Conservation (phyloP, 2,888 invertebrate genomes). For the Pyrocoelia pectoralis region DNA sequence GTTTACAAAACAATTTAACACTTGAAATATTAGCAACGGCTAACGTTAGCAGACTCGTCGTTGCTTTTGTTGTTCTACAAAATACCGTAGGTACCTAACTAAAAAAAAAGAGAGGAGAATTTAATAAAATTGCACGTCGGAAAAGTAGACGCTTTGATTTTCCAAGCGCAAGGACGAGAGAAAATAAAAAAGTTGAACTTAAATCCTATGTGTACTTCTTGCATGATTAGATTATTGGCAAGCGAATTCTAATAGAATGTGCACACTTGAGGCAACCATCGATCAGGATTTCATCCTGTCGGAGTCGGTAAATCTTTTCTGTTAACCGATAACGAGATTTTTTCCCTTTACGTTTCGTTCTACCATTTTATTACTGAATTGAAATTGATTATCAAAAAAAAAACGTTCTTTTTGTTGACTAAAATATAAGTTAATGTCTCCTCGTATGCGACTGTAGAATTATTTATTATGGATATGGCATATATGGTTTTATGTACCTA, state of each 20-base stretch:
- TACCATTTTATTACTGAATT: too few relatives aligned
- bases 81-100: slow-evolving; percentile 5
- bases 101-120: slow-evolving; percentile 35
- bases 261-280: slow-evolving; percentile 49
- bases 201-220: slow-evolving; percentile 45
- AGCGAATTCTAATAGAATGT: slow-evolving; percentile 50
- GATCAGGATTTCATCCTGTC: slow-evolving; percentile 46
- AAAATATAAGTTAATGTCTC: background rate
- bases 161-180: slow-evolving; percentile 35
- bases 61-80: background rate
- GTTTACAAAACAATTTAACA: slow-evolving; percentile 27
- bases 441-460: background rate
- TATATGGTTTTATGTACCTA: slow-evolving; percentile 26
- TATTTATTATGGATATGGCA: slow-evolving; percentile 26
- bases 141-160: slow-evolving; percentile 43
- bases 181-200: slow-evolving; percentile 37
- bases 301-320: slow-evolving; percentile 15
- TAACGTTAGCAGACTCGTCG: slow-evolving; percentile 14
- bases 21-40: slow-evolving; percentile 20
- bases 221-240: slow-evolving; percentile 51
- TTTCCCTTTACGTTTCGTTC: background rate
- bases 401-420: too few relatives aligned
- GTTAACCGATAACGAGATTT: slow-evolving; percentile 12
- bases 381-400: too few relatives aligned
- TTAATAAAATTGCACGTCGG: slow-evolving; percentile 43